These are phyloP conservation scores for Chelonia mydas DNA, from an alignment of 2,797 vertebrate species.

Conservation along the genomic window DNA sequence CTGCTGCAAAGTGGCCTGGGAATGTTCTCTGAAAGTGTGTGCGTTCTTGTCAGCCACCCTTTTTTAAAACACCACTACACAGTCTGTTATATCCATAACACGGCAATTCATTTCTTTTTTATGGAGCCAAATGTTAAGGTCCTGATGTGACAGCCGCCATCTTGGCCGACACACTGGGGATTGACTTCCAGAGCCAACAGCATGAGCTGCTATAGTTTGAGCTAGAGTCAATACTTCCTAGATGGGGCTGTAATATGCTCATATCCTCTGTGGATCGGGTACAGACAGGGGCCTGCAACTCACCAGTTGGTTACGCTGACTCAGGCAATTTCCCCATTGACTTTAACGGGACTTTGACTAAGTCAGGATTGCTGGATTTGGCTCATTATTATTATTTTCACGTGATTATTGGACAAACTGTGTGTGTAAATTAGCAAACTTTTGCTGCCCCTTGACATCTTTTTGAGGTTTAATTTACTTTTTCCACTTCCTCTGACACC, in stretches of 20 bases:
- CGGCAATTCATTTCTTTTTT: neutral
- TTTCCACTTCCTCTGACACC: neutral
- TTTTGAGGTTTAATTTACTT: neutral
- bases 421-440: neutral
- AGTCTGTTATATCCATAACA: neutral
- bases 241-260: neutral
- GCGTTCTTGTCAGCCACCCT: neutral
- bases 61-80: neutral
- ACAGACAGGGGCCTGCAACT: neutral
- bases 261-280: neutral
- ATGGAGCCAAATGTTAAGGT: neutral
- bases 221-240: neutral
- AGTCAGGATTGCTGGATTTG: neutral
- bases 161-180: neutral
- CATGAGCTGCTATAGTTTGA: neutral
- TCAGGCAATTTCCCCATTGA: neutral
- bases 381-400: neutral
- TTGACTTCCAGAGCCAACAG: neutral
- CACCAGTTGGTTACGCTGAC: neutral
- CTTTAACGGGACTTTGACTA: neutral
- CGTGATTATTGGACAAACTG: neutral
- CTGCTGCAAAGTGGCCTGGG: neutral
- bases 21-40: neutral
- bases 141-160: neutral
- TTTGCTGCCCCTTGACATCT: neutral